Evolutionary conservation across 2,113 vertebrate genomes (phyloP).

Genomic region (Naja naja): DNA sequence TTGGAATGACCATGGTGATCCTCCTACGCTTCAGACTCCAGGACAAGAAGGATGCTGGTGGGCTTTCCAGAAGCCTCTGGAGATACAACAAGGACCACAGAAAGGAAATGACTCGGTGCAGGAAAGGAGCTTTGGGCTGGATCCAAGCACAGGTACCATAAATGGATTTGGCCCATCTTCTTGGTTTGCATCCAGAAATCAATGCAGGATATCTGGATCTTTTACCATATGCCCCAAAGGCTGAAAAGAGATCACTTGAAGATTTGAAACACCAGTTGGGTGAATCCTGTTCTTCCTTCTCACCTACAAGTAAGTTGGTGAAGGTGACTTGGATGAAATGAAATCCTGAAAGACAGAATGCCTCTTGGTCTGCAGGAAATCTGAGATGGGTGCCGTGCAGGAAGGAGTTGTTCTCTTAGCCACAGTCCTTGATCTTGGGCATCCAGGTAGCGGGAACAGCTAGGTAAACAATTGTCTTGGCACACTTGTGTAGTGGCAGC

Average conservation of each 20-base stretch:
- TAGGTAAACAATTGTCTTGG: background rate
- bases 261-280: background rate
- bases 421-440: background rate
- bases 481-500: background rate
- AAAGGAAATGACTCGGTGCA: background rate
- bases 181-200: background rate
- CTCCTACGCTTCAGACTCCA: background rate
- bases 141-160: background rate
- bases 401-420: background rate
- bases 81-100: background rate
- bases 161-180: background rate
- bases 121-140: background rate
- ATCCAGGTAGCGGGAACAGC: background rate
- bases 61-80: background rate
- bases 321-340: background rate
- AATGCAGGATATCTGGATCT: background rate
- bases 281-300: background rate
- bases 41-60: background rate
- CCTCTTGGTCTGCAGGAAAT: background rate
- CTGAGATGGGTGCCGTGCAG: background rate
- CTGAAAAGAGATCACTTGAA: background rate
- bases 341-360: background rate
- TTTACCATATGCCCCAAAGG: background rate
- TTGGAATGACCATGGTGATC: background rate
- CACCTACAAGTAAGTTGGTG: background rate